A percentile compares a stretch with the other conserved stretches of the same genome.
These are phyloP conservation scores for Platycheirus rosarum DNA, from an alignment of 2,888 invertebrate species.

Conservation along the genomic window DNA sequence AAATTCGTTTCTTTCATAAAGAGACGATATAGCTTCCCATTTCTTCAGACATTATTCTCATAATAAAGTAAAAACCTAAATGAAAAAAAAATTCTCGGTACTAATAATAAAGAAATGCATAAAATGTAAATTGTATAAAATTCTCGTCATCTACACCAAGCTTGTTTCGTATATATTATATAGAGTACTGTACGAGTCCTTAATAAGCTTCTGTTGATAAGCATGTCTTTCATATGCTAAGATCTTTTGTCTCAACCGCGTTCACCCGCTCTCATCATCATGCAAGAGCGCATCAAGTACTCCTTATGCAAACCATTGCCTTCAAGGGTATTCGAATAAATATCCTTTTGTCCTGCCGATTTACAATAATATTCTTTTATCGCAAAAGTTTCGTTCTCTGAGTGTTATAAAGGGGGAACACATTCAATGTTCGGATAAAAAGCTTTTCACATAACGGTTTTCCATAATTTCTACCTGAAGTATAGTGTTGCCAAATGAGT, in stretches of 20 bases:
- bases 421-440: conserved; percentile 12
- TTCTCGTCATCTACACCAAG: conserved; percentile 3
- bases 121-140: conserved; percentile 60
- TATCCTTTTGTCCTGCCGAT: conserved; percentile 71
- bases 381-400: conserved; percentile 31
- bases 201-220: conserved; percentile 66
- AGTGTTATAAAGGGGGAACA: neutral
- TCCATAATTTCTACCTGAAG: conserved; percentile 50
- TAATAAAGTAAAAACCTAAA: neutral
- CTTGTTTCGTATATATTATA: conserved; percentile 6
- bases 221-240: conserved; percentile 43
- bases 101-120: conserved; percentile 56
- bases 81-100: conserved; percentile 6
- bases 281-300: conserved; percentile 56
- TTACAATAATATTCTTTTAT: conserved; percentile 67
- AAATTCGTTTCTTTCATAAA: conserved; percentile 7
- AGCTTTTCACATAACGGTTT: neutral
- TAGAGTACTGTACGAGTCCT: conserved; percentile 19
- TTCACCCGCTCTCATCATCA: neutral
- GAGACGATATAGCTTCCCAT: conserved; percentile 24
- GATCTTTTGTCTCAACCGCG: conserved; percentile 25
- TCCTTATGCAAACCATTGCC: conserved; percentile 54
- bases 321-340: conserved; percentile 69
- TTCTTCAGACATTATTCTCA: conserved; percentile 5
- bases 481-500: conserved; percentile 15